These are phyloP conservation scores for Fragum whitleyi DNA, from an alignment of 2,888 invertebrate genomes.

Conservation along the genomic window DNA sequence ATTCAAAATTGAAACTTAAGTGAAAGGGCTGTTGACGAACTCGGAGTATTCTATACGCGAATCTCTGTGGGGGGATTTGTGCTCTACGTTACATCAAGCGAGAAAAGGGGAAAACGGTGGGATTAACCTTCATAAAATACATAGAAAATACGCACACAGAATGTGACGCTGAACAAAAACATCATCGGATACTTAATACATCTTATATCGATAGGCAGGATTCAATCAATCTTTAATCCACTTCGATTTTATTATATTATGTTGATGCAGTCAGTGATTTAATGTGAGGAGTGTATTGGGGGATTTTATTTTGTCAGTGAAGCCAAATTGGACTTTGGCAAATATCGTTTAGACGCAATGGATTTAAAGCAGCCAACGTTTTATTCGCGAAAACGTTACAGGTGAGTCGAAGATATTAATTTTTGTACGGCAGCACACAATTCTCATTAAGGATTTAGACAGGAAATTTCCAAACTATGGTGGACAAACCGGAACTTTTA, in stretches of 20 bases:
- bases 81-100: conserved; percentile 28
- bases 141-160: neutral
- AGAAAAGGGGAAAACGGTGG: conserved; percentile 3
- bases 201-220: neutral
- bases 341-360: neutral
- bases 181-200: neutral
- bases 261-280: conserved; percentile 15
- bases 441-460: neutral
- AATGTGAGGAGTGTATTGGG: conserved; percentile 3
- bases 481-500: conserved; percentile 9
- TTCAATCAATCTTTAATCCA: conserved; percentile 14
- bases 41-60: neutral
- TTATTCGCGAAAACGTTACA: no score
- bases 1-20: neutral
- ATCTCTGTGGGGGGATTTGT: neutral
- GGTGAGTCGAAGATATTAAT: no score
- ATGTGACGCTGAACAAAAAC: neutral
- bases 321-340: neutral
- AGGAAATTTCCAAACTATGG: neutral
- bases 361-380: neutral
- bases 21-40: neutral
- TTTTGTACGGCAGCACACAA: no score
- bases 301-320: conserved; percentile 2
- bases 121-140: conserved; percentile 15
- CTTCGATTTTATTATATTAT: conserved; percentile 1